phyloP scores from a whole-genome alignment of 2,797 vertebrate genomes.

The Acanthis flammea region DNA sequence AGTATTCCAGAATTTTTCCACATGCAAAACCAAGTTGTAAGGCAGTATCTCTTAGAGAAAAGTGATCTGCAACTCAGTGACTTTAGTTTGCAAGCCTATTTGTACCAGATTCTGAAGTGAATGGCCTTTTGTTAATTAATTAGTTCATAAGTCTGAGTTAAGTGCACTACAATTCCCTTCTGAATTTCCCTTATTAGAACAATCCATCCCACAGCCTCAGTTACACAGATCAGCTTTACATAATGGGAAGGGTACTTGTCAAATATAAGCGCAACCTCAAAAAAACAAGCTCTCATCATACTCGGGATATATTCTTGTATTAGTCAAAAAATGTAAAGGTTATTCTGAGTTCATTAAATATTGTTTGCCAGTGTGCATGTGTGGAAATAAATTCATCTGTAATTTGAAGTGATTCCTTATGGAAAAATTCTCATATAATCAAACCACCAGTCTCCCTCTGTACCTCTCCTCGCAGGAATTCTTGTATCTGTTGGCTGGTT shows the following conservation, averaged over 20 bases:
- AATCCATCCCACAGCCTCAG: not conserved
- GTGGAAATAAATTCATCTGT: not conserved
- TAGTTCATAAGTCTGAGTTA: not conserved
- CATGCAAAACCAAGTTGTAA: not conserved
- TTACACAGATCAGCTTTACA: not conserved
- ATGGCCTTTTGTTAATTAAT: not conserved
- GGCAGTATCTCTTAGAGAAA: not conserved
- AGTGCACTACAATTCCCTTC: not conserved
- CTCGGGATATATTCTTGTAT: not conserved
- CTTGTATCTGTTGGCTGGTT: not conserved
- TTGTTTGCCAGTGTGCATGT: not conserved
- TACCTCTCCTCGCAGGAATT: not conserved
- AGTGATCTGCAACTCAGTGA: not conserved
- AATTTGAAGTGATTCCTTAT: not conserved
- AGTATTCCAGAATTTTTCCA: not conserved
- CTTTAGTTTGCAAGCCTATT: not conserved
- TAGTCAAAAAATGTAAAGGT: not conserved
- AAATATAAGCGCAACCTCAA: not conserved
- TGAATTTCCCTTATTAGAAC: not conserved
- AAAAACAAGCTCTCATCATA: not conserved
- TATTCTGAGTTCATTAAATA: not conserved
- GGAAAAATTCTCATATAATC: not conserved
- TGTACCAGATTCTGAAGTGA: not conserved
- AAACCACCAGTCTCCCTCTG: not conserved
- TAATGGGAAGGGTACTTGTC: not conserved